Conservation (phyloP, 2,888 invertebrate species). For the Phyto melanocephala region DNA sequence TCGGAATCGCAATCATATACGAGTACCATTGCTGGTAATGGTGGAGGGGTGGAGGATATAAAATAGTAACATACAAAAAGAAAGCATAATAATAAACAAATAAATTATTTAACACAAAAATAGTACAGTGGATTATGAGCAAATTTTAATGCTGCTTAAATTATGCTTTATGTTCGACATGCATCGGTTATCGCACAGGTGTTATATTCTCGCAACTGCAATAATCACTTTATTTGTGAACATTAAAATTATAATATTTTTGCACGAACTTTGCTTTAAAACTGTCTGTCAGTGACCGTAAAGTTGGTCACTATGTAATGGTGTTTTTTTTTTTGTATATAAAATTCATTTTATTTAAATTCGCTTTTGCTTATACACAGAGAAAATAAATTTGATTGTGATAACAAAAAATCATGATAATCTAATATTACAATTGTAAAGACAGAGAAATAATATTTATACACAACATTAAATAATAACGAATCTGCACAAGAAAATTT, state of each 20-base stretch:
- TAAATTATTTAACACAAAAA: slow-evolving; percentile 15
- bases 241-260: slow-evolving; percentile 23
- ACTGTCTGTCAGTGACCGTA: slow-evolving; percentile 28
- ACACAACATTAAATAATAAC: no score
- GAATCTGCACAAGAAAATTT: no score
- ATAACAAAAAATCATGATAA: no score
- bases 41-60: no score
- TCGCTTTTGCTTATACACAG: slow-evolving; percentile 23
- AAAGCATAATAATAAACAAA: slow-evolving; percentile 19
- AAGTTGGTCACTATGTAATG: slow-evolving; percentile 29
- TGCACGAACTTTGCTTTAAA: slow-evolving; percentile 24
- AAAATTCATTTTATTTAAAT: slow-evolving; percentile 2
- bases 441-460: no score
- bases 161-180: slow-evolving; percentile 14
- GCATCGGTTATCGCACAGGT: slow-evolving; percentile 42
- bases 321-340: not conserved
- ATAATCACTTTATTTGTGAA: slow-evolving; percentile 47
- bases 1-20: no score
- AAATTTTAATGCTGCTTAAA: slow-evolving; percentile 18
- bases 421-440: no score
- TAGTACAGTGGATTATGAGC: slow-evolving; percentile 43
- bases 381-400: no score
- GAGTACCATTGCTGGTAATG: no score
- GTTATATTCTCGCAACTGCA: slow-evolving; percentile 26
- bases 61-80: not conserved